Evolutionary conservation across 1,140 invertebrate species (phyloP).

Genomic region (Periplaneta americana): DNA sequence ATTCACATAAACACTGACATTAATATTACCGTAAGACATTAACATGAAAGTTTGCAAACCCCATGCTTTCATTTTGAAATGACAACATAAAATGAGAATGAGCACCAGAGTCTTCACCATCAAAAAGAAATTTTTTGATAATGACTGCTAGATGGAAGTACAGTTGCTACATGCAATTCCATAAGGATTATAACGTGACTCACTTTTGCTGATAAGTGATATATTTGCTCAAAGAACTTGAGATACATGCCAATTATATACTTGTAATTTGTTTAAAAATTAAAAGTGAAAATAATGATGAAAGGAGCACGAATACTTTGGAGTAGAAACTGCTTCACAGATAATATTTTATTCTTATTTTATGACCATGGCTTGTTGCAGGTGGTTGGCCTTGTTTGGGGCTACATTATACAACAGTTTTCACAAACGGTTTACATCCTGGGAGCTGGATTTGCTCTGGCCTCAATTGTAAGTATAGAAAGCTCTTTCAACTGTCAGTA

Average conservation of each 20-base stretch:
- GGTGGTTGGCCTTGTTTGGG: conserved; percentile 82
- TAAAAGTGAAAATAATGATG: background rate
- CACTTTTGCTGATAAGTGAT: background rate
- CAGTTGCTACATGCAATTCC: no score
- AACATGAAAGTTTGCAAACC: no score
- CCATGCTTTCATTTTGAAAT: no score
- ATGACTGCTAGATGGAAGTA: no score
- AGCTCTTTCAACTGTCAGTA: no score
- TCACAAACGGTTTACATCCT: conserved; percentile 91
- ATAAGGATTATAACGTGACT: background rate
- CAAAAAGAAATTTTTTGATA: no score
- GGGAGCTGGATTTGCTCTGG: conserved; percentile 83
- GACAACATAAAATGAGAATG: no score
- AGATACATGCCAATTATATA: background rate
- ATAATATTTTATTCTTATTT: no score
- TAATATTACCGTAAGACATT: no score
- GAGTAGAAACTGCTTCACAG: no score
- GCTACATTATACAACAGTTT: conserved; percentile 93
- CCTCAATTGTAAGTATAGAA: conserved; percentile 63
- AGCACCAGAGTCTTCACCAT: no score
- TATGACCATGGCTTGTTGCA: background rate
- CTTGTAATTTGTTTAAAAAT: background rate
- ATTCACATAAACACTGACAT: no score
- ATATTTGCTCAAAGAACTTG: background rate
- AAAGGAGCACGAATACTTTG: background rate